phyloP scores from a whole-genome alignment of 2,113 vertebrate genomes.

The Leptosomus discolor region DNA sequence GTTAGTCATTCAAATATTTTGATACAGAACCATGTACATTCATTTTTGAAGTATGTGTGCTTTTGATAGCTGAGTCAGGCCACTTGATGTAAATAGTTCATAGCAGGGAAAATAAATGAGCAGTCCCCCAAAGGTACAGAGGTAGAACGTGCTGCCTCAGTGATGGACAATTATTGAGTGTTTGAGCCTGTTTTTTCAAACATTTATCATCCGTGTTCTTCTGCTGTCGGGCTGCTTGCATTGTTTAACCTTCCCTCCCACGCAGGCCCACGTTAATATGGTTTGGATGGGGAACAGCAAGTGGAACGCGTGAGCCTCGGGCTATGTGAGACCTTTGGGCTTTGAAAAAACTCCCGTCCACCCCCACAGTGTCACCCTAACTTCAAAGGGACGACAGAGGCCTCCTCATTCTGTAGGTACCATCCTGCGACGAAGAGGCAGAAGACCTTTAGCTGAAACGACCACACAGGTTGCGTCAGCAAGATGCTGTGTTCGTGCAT shows the following conservation, averaged over 20 bases:
- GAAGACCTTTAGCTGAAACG: neutral
- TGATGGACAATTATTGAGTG: neutral
- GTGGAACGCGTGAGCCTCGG: neutral
- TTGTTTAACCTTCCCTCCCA: neutral
- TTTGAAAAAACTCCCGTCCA: neutral
- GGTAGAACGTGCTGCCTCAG: accelerated
- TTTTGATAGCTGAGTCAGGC: neutral
- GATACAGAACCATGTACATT: neutral
- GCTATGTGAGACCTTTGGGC: neutral
- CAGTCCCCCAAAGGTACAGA: neutral
- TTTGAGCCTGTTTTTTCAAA: neutral
- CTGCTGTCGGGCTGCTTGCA: neutral
- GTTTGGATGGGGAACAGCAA: neutral
- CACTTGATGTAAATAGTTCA: neutral
- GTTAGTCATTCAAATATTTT: neutral
- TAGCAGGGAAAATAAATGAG: neutral
- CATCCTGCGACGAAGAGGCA: neutral
- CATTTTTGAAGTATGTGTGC: neutral
- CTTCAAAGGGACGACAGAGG: neutral
- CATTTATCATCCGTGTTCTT: neutral
- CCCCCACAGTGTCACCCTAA: neutral
- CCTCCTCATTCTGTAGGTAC: neutral
- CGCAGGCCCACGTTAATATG: accelerated
- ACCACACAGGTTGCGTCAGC: neutral
- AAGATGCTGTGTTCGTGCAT: accelerated